Evolutionary conservation across 1,140 invertebrate genomes (phyloP).

Genomic region (Choristoneura fumiferana): DNA sequence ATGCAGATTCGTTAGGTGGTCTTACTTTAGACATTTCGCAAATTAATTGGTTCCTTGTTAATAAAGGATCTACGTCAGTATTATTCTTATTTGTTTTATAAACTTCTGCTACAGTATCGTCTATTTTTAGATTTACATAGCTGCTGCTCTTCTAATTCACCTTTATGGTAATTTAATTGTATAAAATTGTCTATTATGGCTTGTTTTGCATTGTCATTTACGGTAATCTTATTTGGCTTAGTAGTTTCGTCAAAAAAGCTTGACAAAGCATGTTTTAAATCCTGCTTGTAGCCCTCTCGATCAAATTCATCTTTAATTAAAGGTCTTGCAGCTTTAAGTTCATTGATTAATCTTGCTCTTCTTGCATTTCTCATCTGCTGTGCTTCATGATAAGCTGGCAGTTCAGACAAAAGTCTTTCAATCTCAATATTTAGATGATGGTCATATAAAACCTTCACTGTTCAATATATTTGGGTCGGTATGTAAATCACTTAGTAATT

Average conservation of each 20-base stretch:
- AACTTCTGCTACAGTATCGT: slow-evolving; percentile 30
- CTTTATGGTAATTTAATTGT: slow-evolving; percentile 31
- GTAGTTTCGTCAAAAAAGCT: slow-evolving; percentile 29
- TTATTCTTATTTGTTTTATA: slow-evolving; percentile 17
- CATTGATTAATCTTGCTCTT: not conserved
- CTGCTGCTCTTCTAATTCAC: slow-evolving; percentile 33
- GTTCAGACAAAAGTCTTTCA: not conserved
- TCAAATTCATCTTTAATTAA: slow-evolving; percentile 37
- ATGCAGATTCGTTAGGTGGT: slow-evolving; percentile 24
- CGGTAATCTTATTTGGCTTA: slow-evolving; percentile 5
- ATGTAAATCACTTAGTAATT: not conserved
- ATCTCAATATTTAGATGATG: not conserved
- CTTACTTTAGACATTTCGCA: slow-evolving; percentile 45
- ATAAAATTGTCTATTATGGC: slow-evolving; percentile 48
- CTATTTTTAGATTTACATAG: slow-evolving; percentile 33
- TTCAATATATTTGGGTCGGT: not conserved
- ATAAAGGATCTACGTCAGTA: slow-evolving; percentile 27
- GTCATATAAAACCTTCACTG: slow-evolving; percentile 10
- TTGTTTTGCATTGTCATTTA: slow-evolving; percentile 31
- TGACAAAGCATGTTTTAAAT: slow-evolving; percentile 36
- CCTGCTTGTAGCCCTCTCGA: slow-evolving; percentile 39
- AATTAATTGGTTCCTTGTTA: slow-evolving; percentile 38
- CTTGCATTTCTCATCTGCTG: slow-evolving; percentile 1
- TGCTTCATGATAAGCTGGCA: not conserved
- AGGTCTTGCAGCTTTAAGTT: slow-evolving; percentile 35